Evolutionary conservation across 1,140 invertebrate genomes (phyloP).

Genomic region (Diorhabda sublineata): DNA sequence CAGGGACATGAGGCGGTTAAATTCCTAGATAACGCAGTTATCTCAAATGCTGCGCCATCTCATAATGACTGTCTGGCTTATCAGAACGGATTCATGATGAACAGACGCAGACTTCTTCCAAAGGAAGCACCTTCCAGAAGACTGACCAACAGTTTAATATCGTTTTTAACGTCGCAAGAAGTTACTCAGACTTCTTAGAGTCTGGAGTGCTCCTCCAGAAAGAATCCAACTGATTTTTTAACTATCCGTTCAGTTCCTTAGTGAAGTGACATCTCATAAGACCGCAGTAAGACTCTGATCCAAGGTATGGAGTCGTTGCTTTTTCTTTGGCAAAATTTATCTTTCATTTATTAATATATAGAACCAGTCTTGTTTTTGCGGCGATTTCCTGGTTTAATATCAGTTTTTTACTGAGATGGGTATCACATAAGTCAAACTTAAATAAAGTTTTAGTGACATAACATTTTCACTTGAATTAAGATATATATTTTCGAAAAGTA

Average conservation of each 20-base stretch:
- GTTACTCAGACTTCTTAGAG: no score
- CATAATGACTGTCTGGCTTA: no score
- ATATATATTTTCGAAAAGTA: constrained; percentile 24
- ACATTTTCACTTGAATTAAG: constrained; percentile 21
- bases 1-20: no score
- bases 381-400: neutral
- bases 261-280: neutral
- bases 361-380: no score
- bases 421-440: constrained; percentile 15
- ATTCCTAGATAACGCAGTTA: no score
- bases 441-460: constrained; percentile 9
- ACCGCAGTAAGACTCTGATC: neutral
- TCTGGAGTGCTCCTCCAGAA: no score
- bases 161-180: no score
- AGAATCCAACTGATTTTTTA: neutral
- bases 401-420: neutral
- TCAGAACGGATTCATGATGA: no score
- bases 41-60: no score
- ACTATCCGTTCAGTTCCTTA: neutral
- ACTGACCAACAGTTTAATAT: no score
- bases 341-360: neutral
- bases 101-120: no score
- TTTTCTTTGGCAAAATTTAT: neutral
- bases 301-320: neutral
- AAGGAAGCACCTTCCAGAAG: no score